These are phyloP conservation scores for Barypeithes pellucidus DNA, from an alignment of 2,888 invertebrate genomes.

Conservation along the genomic window DNA sequence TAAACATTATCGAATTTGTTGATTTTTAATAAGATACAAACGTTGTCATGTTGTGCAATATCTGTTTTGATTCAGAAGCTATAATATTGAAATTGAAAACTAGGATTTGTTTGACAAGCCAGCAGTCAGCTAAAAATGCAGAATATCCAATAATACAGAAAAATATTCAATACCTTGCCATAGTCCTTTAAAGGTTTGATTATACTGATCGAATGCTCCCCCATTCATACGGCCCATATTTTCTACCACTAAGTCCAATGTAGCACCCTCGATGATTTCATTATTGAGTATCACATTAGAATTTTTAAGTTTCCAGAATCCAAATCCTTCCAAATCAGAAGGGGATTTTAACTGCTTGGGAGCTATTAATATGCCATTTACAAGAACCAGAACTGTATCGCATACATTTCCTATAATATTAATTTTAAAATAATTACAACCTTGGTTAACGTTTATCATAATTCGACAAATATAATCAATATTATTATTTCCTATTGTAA, in stretches of 20 bases:
- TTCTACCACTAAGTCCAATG: slow-evolving; percentile 74
- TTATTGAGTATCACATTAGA: slow-evolving; percentile 60
- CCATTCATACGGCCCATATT: slow-evolving; percentile 87
- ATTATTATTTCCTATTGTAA: no score
- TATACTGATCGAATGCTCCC: slow-evolving; percentile 68
- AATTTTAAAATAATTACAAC: neutral
- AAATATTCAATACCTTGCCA: slow-evolving; percentile 64
- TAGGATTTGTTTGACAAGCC: no score
- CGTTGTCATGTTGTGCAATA: no score
- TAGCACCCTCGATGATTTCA: slow-evolving; percentile 56
- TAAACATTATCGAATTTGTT: no score
- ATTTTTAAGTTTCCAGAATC: slow-evolving; percentile 67
- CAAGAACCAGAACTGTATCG: slow-evolving; percentile 72
- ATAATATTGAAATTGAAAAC: no score
- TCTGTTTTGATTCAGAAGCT: no score
- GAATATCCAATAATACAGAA: no score
- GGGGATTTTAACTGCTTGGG: slow-evolving; percentile 60
- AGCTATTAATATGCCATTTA: slow-evolving; percentile 69
- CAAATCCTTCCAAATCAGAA: slow-evolving; percentile 67
- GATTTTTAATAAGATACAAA: no score
- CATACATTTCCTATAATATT: slow-evolving; percentile 62
- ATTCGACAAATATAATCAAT: no score
- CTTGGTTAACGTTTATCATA: no score
- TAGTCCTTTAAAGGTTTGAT: slow-evolving; percentile 64
- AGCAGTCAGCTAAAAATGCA: no score